Base-by-base conservation (phyloP, 2,888 invertebrate species). In the Poecilus cupreus region DNA sequence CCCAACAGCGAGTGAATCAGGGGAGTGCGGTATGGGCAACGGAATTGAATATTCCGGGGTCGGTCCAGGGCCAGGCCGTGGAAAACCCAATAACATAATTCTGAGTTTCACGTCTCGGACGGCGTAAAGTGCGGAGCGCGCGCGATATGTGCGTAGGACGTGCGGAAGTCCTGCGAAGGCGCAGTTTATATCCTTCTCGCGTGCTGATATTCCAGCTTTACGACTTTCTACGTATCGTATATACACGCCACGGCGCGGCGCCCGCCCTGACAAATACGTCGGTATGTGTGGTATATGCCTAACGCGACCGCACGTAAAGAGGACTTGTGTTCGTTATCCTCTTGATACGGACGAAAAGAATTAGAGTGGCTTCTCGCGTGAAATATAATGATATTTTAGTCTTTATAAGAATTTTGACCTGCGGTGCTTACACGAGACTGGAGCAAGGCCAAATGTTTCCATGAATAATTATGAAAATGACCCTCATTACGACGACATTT, bases 181-280 rank as follows among this genome's bases (percentile, higher is more conserved):
- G 51, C 75, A 54, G 75, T 51, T 75, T 75, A 75, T 75, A 75
- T 49, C 75, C 75, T 75, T 49, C 75, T 75, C 51, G 75, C 49
- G 75, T 75, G 75, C 75, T 51, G 75, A 75, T 75, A 75, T 75
- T 51, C 51, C 75, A 75, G 54, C 75, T 75, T 75, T 75, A 75
- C 75, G 75, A 75, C 49, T 26, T 51, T 75, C 75, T 26, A 13
- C 49, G 46, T 46, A 46, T 46, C 46, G 13, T 46, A 46, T 46
- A 46, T 13, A 46, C 46, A 46, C 46, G 13, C 46, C 46, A 32
- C 8, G 46, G 13, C 46, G 4, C 8, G 46, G 13, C 46, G 4
- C 46, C 10, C n/a, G 10, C 13, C 46, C n/a, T 46, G 32, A 32
- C 32, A 32, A 32, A 32, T 32, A 32, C 46, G n/a, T 46, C 13